These are phyloP conservation scores for Aphrophora alni DNA, from an alignment of 2,888 invertebrate species.

Conservation along the genomic window DNA sequence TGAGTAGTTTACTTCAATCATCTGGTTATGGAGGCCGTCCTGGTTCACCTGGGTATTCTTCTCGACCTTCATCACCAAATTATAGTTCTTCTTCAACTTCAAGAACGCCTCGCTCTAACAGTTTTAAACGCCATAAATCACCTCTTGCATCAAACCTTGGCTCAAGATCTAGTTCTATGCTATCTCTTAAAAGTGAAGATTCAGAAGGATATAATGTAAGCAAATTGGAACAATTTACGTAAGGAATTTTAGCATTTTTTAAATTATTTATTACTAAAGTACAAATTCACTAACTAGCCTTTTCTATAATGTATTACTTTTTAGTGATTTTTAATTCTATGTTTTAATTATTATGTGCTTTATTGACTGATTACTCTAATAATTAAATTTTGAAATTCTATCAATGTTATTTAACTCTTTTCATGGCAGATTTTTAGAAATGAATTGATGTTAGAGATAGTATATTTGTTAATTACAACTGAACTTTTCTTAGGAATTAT, in stretches of 20 bases:
- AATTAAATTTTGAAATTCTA: too few species aligned
- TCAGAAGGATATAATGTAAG: conserved; percentile 89
- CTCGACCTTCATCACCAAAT: conserved; percentile 18
- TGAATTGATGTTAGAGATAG: too few species aligned
- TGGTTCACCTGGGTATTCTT: conserved; percentile 36
- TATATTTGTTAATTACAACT: too few species aligned
- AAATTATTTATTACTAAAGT: neutral
- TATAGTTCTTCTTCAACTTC: conserved; percentile 26
- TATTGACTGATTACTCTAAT: too few species aligned
- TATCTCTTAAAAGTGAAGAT: conserved; percentile 48
- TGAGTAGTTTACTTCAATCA: conserved; percentile 33
- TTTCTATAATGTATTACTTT: too few species aligned
- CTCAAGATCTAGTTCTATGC: conserved; percentile 44
- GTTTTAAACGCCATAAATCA: conserved; percentile 45
- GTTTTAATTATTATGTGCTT: too few species aligned
- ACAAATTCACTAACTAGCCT: neutral
- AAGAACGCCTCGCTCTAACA: conserved; percentile 46
- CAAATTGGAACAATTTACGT: neutral
- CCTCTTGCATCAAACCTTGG: conserved; percentile 40
- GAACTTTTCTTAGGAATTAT: too few species aligned
- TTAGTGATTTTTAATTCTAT: too few species aligned
- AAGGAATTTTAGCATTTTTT: neutral
- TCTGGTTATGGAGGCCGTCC: conserved; percentile 32
- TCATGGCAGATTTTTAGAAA: too few species aligned
- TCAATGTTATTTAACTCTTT: too few species aligned